Percentiles rank a stretch among this genome's conserved stretches.
These are phyloP conservation scores for Hemicordylus capensis DNA, from an alignment of 2,113 vertebrate species.

Conservation along the genomic window DNA sequence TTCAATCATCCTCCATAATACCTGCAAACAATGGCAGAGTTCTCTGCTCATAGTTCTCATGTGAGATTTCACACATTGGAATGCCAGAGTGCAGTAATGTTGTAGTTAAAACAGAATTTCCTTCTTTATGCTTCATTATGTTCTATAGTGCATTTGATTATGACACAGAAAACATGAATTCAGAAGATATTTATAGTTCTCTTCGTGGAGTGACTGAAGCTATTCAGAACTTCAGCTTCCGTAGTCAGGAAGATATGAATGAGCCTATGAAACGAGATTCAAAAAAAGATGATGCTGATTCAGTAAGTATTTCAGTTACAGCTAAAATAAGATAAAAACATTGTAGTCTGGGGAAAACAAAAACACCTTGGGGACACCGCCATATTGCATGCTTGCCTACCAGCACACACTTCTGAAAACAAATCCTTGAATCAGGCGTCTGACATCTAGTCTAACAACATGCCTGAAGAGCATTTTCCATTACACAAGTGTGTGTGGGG, in stretches of 20 bases:
- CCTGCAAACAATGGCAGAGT: background rate
- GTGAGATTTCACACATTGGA: background rate
- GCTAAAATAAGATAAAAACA: background rate
- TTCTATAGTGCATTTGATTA: conserved; percentile 92
- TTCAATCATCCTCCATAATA: background rate
- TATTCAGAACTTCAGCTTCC: conserved; percentile 96
- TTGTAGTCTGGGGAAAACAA: background rate
- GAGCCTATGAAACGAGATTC: conserved; percentile 85
- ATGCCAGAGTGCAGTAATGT: background rate
- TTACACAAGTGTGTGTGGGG: no score
- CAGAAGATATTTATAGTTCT: conserved; percentile 97
- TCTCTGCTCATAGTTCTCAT: background rate
- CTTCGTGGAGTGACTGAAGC: conserved; percentile 95
- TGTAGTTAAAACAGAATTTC: background rate
- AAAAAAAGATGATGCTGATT: conserved; percentile 80
- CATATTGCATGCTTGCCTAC: background rate
- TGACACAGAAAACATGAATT: conserved; percentile 98
- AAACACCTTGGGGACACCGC: background rate
- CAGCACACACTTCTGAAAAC: background rate
- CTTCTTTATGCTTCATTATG: background rate
- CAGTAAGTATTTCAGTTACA: conserved; percentile 73
- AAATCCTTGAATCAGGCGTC: background rate
- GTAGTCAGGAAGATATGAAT: conserved; percentile 96
- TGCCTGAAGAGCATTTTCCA: background rate
- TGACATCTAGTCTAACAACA: no score